A percentile compares a stretch with the other conserved stretches of the same genome.
phyloP scores from a whole-genome alignment of 2,888 invertebrate species.

The Trissoscelio sp. region DNA sequence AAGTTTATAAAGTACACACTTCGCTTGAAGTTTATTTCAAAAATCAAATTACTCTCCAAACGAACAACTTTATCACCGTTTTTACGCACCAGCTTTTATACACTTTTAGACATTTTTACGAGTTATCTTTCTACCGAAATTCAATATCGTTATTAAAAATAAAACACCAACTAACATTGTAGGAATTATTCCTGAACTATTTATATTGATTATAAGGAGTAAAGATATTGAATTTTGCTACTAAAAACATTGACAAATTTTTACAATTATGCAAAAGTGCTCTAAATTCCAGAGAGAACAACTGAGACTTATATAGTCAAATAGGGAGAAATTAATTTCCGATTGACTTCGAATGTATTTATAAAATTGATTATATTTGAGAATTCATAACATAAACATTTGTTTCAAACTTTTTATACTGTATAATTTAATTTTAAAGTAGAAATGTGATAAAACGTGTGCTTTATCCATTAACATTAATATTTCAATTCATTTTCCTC shows the following conservation, averaged over 20 bases:
- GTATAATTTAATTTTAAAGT: not conserved
- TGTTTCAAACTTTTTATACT: too few relatives aligned
- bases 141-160: conserved; percentile 25
- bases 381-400: too few relatives aligned
- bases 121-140: conserved; percentile 17
- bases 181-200: conserved; percentile 24
- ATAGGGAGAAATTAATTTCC: not conserved
- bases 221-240: conserved; percentile 25
- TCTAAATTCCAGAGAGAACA: not conserved
- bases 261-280: not conserved
- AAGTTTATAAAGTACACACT: too few relatives aligned
- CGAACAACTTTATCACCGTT: conserved; percentile 11
- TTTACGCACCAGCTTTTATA: conserved; percentile 22
- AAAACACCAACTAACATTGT: not conserved
- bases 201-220: conserved; percentile 16
- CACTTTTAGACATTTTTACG: conserved; percentile 31
- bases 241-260: not conserved
- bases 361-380: too few relatives aligned
- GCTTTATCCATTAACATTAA: not conserved
- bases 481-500: too few relatives aligned
- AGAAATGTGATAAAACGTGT: conserved; percentile 4
- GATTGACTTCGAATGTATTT: too few relatives aligned
- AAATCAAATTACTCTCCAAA: not conserved
- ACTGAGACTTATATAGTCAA: not conserved
- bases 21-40: too few relatives aligned